A percentile compares a stretch with the other conserved stretches of the same genome.
Conservation (phyloP, 2,113 vertebrate species). For the Rhynchomys soricoides region DNA sequence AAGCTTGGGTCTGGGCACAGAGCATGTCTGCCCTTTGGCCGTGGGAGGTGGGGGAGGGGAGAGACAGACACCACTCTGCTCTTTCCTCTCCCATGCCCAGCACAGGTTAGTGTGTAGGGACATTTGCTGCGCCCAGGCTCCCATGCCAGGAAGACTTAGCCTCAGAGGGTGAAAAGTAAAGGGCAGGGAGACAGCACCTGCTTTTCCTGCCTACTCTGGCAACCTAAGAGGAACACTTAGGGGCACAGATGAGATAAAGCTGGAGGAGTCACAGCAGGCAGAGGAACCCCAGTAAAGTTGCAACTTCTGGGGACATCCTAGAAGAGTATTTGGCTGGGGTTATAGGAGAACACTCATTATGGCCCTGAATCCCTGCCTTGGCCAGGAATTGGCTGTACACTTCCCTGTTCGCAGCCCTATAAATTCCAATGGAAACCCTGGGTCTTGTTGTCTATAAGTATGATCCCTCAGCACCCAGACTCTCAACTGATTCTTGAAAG, state of each 20-base stretch:
- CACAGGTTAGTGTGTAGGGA: neutral
- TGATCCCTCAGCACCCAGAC: neutral
- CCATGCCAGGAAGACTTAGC: neutral
- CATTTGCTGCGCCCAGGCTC: neutral
- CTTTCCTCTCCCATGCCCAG: neutral
- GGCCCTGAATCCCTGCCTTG: neutral
- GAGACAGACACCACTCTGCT: neutral
- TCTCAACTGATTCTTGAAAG: conserved; percentile 59
- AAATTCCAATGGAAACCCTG: neutral
- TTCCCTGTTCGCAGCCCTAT: neutral
- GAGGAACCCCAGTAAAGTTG: neutral
- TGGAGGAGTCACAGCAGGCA: neutral
- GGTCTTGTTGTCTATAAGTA: conserved; percentile 16
- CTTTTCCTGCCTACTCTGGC: neutral
- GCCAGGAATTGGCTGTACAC: neutral
- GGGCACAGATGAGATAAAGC: neutral
- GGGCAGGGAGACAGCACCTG: neutral
- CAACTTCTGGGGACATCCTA: neutral
- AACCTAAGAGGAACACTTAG: neutral
- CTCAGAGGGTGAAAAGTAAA: neutral
- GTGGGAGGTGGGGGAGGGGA: too few species aligned
- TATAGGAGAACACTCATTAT: neutral
- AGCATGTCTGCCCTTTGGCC: neutral
- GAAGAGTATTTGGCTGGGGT: neutral
- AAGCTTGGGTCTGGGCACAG: neutral